Percentiles rank a stretch among this genome's conserved stretches.
These are phyloP conservation scores for Trissolcus japonicus DNA, from an alignment of 2,888 invertebrate genomes.

Conservation along the genomic window DNA sequence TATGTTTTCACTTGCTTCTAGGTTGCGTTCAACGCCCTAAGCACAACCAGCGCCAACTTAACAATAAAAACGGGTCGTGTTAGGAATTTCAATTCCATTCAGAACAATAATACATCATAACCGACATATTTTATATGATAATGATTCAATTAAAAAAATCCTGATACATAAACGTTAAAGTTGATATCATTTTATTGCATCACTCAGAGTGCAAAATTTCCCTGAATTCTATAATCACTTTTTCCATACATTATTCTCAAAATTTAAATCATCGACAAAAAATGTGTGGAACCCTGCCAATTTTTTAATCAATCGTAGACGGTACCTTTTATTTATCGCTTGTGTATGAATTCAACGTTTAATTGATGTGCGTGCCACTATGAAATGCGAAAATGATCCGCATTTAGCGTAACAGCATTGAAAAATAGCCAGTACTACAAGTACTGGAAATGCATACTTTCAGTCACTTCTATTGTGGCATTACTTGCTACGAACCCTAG, in stretches of 20 bases:
- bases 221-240: slow-evolving; percentile 17
- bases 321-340: slow-evolving; percentile 47
- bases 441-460: no score
- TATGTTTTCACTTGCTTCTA: slow-evolving; percentile 55
- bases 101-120: no score
- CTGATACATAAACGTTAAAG: no score
- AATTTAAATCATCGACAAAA: slow-evolving; percentile 35
- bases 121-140: no score
- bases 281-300: slow-evolving; percentile 24
- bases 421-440: slow-evolving; percentile 48
- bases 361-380: slow-evolving; percentile 40
- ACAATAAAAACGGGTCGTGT: slow-evolving; percentile 30
- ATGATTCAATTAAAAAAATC: no score
- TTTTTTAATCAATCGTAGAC: slow-evolving; percentile 39
- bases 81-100: no score
- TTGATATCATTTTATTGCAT: neutral
- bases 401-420: slow-evolving; percentile 45
- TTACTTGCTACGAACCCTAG: no score
- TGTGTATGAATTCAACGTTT: slow-evolving; percentile 25
- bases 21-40: slow-evolving; percentile 36
- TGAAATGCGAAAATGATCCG: slow-evolving; percentile 47
- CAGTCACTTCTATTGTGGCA: no score
- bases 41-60: slow-evolving; percentile 9
- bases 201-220: neutral
- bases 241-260: slow-evolving; percentile 25